Conservation (phyloP, 37 sponge, comb jelly and placozoan genomes). For the Spongilla lacustris region DNA sequence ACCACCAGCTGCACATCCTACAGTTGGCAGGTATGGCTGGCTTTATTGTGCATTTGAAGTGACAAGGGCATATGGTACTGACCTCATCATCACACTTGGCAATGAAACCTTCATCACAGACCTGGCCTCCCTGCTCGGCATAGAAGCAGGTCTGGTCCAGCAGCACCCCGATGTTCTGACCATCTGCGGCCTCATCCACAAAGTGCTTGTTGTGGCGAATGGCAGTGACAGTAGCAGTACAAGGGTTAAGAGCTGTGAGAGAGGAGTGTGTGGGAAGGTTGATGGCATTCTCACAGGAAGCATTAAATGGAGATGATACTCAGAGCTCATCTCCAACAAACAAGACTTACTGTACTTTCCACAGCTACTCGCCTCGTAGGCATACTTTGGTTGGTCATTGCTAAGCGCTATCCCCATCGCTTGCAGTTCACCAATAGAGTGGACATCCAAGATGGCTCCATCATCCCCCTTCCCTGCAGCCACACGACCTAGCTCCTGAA, state of each 20-base stretch:
- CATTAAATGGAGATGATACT: too few relatives aligned
- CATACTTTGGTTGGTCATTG: constrained; percentile 61
- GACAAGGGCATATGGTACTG: not conserved
- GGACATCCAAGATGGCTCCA: constrained; percentile 57
- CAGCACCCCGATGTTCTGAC: constrained; percentile 60
- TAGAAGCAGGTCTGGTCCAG: constrained; percentile 88
- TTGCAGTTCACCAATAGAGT: constrained; percentile 57
- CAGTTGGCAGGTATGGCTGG: not conserved
- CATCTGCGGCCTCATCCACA: constrained; percentile 58
- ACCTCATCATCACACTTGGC: constrained; percentile 63
- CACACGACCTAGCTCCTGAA: not conserved
- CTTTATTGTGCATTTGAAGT: too few relatives aligned
- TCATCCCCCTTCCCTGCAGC: constrained; percentile 19
- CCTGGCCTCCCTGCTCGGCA: constrained; percentile 88
- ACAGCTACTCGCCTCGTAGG: constrained; percentile 34
- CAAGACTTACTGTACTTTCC: constrained; percentile 51
- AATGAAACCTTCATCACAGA: constrained; percentile 80
- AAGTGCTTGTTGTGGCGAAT: constrained; percentile 50
- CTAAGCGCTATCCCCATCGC: constrained; percentile 32
- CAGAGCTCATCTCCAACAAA: not conserved
- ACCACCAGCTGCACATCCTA: constrained; percentile 67
- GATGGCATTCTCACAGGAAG: too few relatives aligned
- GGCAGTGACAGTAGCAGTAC: constrained; percentile 54
- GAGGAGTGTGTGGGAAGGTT: not conserved
- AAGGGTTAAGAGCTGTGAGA: constrained; percentile 41